Evolutionary conservation across 2,888 invertebrate genomes (phyloP).

Genomic region (Acleris laterana): DNA sequence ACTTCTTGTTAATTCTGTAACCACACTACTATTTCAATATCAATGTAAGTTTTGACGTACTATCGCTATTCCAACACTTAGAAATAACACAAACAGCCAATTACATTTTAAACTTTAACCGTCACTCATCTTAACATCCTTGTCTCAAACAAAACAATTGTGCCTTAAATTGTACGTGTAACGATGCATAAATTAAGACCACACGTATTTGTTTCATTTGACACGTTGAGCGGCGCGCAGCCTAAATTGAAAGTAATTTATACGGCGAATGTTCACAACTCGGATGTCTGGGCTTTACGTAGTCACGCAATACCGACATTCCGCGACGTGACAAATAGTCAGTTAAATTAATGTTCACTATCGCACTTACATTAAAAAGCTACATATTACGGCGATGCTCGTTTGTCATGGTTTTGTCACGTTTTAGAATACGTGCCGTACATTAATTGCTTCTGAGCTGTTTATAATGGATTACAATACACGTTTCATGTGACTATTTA

Average conservation of each 20-base stretch:
- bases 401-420: slow-evolving; percentile 19
- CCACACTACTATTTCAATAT: no score
- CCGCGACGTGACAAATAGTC: slow-evolving; percentile 51
- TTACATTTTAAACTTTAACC: not conserved
- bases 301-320: slow-evolving; percentile 79
- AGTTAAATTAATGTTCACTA: slow-evolving; percentile 39
- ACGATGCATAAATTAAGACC: slow-evolving; percentile 56
- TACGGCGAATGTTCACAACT: slow-evolving; percentile 69
- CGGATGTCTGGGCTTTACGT: slow-evolving; percentile 58
- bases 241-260: slow-evolving; percentile 72
- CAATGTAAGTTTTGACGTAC: no score
- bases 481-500: no score
- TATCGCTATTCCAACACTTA: no score
- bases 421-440: not conserved
- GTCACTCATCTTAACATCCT: not conserved
- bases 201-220: slow-evolving; percentile 67
- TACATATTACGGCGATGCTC: slow-evolving; percentile 26
- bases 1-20: no score
- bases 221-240: slow-evolving; percentile 59
- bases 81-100: no score
- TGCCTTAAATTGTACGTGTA: slow-evolving; percentile 43
- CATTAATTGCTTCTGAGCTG: no score
- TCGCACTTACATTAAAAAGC: slow-evolving; percentile 37
- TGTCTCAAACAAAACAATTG: slow-evolving; percentile 12
- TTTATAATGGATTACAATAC: no score